Percentiles rank a stretch among this genome's conserved stretches.
Evolutionary conservation across 92 coral and sea anemone genomes (phyloP).

Genomic region (Phenganax subtilis): DNA sequence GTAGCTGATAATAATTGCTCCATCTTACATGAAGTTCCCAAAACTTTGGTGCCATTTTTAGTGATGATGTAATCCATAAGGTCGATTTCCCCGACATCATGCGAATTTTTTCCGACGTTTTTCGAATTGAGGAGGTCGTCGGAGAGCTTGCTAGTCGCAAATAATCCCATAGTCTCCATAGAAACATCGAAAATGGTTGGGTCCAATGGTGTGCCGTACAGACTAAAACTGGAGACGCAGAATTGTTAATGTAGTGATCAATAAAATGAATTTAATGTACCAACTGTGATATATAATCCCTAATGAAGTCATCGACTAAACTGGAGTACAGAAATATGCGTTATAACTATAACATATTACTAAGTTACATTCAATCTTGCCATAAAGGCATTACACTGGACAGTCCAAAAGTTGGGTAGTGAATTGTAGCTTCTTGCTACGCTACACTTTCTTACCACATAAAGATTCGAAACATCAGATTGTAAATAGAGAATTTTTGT

Average conservation of each 20-base stretch:
- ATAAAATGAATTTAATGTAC: background rate
- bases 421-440: too few relatives aligned
- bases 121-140: conserved; percentile 30
- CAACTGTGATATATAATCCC: background rate
- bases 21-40: conserved; percentile 18
- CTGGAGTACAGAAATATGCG: too few relatives aligned
- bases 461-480: too few relatives aligned
- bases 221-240: conserved; percentile 56
- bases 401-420: too few relatives aligned
- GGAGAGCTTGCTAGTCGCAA: conserved; percentile 30
- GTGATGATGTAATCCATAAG: conserved; percentile 44
- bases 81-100: conserved; percentile 45
- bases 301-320: background rate
- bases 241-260: background rate
- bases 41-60: conserved; percentile 3
- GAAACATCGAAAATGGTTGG: conserved; percentile 83
- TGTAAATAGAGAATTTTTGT: too few relatives aligned
- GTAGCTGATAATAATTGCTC: conserved; percentile 46
- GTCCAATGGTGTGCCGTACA: conserved; percentile 91
- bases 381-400: too few relatives aligned
- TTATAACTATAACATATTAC: too few relatives aligned
- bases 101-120: conserved; percentile 21
- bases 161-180: conserved; percentile 44
- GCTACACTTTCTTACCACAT: too few relatives aligned
- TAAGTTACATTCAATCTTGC: too few relatives aligned